Evolutionary conservation across 2,888 invertebrate genomes (phyloP), one percentile per base, ranked within the genome.

Genomic region (Pandemis heparana): DNA sequence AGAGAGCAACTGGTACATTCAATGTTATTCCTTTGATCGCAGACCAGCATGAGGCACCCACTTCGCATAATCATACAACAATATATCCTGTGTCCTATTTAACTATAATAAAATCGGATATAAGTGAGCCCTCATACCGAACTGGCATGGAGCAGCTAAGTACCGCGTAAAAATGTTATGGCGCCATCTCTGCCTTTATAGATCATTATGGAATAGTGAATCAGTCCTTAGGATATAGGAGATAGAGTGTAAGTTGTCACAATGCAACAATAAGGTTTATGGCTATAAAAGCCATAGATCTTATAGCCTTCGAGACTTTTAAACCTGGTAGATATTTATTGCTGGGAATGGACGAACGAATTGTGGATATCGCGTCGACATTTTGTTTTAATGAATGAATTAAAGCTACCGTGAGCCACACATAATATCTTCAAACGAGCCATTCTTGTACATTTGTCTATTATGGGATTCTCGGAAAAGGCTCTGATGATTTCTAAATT

Each of bases 141-240:
- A 8, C 23, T 23, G 23, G 12, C 23, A 12, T 63, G 46, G 43
- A 53, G 66, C 67, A 63, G 60, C 61, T 61, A 23, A 72, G 62
- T 43, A 56, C 46, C 53, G 18, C 65, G 43, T 72, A 72, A 68
- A 72, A 72, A 68, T 46, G 39, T 68, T 56, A 68, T 23, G 61
- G 16, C 32, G 32, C 67, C 62, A 63, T 72, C 67, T 39, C 41
- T 46, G n/a, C 12, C 56, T 72, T 72, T 72, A 72, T 72, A n/a
- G 72, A n/a, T 62, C 62, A 72, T 68, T 72, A 72, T 51, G 43
- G 32, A 62, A 62, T 72, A 68, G 66, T 67, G 62, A 62, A 67
- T 67, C 53, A 72, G 61, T 38, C 62, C 72, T 72, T 72, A 48
- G 5, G 38, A 5, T 56, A 16, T 18, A 67, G 23, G 56, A 46